phyloP scores from a whole-genome alignment of 2,888 invertebrate species.

The Acrobasis consociella region DNA sequence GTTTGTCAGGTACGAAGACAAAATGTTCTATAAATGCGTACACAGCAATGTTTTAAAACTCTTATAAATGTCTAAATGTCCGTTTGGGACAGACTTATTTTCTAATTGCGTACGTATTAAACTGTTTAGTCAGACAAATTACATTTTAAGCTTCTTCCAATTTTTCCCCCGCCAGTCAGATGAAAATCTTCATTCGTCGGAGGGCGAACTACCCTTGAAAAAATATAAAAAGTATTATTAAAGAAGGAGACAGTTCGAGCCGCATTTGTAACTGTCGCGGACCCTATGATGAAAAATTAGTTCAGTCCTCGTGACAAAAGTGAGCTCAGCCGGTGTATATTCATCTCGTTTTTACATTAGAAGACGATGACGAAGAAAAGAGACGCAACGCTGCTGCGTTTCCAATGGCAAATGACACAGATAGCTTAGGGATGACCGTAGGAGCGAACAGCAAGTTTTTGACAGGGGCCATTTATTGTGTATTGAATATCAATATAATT shows the following conservation, averaged over 20 bases:
- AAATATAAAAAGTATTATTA: conserved; percentile 81
- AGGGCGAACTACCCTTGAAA: conserved; percentile 80
- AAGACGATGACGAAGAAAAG: conserved; percentile 45
- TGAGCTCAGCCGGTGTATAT: conserved; percentile 73
- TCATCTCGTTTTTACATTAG: conserved; percentile 63
- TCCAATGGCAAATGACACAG: conserved; percentile 81
- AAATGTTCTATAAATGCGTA: not conserved
- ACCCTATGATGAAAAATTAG: conserved; percentile 84
- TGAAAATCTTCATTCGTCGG: conserved; percentile 76
- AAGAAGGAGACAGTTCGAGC: conserved; percentile 83
- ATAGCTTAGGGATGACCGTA: conserved; percentile 83
- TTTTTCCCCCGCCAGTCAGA: conserved; percentile 65
- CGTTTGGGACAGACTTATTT: conserved; percentile 38
- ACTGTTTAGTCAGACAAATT: conserved; percentile 68
- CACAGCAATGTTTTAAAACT: not conserved
- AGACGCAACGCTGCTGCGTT: conserved; percentile 64
- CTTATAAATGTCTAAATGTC: conserved; percentile 1
- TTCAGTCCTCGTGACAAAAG: conserved; percentile 81
- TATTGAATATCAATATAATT: conserved; percentile 84
- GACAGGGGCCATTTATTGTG: conserved; percentile 82
- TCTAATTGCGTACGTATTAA: conserved; percentile 59
- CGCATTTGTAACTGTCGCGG: conserved; percentile 82
- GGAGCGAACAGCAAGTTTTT: conserved; percentile 83
- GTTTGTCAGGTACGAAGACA: too few species aligned
- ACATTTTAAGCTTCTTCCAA: conserved; percentile 73